Conservation (phyloP, 2,888 invertebrate genomes). For the Orchesella flavescens region DNA sequence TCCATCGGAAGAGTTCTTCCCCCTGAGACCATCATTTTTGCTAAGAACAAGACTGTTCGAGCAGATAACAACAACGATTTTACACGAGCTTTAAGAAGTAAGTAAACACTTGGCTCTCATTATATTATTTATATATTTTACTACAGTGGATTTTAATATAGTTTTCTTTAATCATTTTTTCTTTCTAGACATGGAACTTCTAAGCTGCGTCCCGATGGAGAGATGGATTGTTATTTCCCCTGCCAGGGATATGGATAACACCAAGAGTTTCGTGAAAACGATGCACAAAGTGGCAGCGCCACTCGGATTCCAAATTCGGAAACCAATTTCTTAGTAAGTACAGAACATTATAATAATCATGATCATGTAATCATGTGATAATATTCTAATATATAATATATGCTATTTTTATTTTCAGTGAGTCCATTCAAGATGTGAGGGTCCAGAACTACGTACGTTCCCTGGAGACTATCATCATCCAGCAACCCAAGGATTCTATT, state of each 20-base stretch:
- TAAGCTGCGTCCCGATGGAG: constrained; percentile 68
- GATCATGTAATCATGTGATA: neutral
- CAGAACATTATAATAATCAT: neutral
- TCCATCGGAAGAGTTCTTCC: constrained; percentile 79
- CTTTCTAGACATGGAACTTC: constrained; percentile 72
- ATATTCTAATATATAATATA: too few species aligned
- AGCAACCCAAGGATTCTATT: constrained; percentile 65
- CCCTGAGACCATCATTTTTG: constrained; percentile 79
- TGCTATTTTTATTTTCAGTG: too few species aligned
- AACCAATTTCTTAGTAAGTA: constrained; percentile 62
- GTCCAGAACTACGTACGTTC: constrained; percentile 57
- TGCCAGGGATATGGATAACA: constrained; percentile 47
- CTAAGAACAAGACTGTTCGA: constrained; percentile 69
- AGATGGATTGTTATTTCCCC: constrained; percentile 69
- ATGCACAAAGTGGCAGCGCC: constrained; percentile 63
- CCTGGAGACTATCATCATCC: constrained; percentile 48
- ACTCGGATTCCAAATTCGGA: constrained; percentile 62
- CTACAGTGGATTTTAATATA: neutral
- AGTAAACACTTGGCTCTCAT: neutral
- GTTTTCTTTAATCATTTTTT: constrained; percentile 64
- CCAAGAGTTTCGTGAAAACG: constrained; percentile 59
- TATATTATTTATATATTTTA: too few species aligned
- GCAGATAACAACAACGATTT: constrained; percentile 83
- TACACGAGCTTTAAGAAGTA: constrained; percentile 80
- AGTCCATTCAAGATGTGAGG: constrained; percentile 72